Conservation (phyloP, 2,113 vertebrate species). For the Malurus alboscapulatus region DNA sequence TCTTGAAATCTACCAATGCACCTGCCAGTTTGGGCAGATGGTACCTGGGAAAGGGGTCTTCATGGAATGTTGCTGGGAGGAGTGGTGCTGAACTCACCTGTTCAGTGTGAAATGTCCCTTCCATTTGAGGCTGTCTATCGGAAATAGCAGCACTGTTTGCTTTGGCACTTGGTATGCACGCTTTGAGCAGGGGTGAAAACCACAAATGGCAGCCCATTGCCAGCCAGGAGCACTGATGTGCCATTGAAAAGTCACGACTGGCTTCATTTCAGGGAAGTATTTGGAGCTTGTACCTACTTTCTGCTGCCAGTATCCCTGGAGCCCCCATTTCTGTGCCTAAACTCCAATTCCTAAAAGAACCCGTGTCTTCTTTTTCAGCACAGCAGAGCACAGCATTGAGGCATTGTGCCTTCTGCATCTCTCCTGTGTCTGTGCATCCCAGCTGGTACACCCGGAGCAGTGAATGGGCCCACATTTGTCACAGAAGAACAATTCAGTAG, state of each 20-base stretch:
- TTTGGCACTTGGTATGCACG: not conserved
- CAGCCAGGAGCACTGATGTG: not conserved
- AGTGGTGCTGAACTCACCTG: not conserved
- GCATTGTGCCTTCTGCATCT: not conserved
- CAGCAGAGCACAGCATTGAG: not conserved
- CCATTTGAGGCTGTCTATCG: not conserved
- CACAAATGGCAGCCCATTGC: not conserved
- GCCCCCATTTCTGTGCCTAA: not conserved
- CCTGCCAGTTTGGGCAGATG: not conserved
- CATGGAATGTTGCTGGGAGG: not conserved
- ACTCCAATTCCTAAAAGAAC: not conserved
- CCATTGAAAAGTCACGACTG: not conserved
- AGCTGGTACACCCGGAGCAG: not conserved
- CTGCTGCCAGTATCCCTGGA: not conserved
- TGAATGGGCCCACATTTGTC: not conserved
- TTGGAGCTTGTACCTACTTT: not conserved
- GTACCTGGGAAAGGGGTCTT: not conserved
- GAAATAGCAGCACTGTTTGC: not conserved
- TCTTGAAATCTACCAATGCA: not conserved
- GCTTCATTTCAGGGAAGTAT: not conserved
- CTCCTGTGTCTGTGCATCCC: not conserved
- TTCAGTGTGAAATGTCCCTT: not conserved
- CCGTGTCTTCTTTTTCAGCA: fast-evolving
- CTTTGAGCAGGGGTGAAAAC: not conserved
- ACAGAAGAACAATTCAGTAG: not conserved